These are phyloP conservation scores for Caenorhabditis sp. DNA, from an alignment of 2,888 invertebrate genomes.

Conservation along the genomic window DNA sequence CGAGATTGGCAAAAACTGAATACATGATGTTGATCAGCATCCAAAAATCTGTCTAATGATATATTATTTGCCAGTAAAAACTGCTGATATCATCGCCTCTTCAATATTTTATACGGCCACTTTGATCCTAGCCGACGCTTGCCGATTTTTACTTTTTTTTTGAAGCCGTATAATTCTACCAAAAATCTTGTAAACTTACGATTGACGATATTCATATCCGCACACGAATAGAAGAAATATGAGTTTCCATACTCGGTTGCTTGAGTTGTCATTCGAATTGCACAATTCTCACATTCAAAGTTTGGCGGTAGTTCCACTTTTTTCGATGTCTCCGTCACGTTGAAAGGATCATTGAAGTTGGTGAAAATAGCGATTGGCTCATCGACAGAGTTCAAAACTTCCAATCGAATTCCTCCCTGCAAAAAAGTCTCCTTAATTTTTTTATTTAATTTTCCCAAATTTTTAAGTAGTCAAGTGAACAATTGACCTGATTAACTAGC, in stretches of 20 bases:
- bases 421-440: too few relatives aligned
- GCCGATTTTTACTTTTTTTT: too few relatives aligned
- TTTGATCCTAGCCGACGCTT: too few relatives aligned
- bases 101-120: too few relatives aligned
- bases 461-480: constrained; percentile 1
- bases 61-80: too few relatives aligned
- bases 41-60: too few relatives aligned
- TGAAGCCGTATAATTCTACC: too few relatives aligned
- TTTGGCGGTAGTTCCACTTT: constrained; percentile 83
- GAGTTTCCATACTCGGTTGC: constrained; percentile 87
- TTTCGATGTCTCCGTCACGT: constrained; percentile 79
- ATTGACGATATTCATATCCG: constrained; percentile 78
- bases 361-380: constrained; percentile 85
- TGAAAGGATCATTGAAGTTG: constrained; percentile 52
- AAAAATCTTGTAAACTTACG: too few relatives aligned
- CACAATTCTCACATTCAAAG: constrained; percentile 87
- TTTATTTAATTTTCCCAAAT: too few relatives aligned
- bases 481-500: constrained; percentile 6
- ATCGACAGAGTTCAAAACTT: constrained; percentile 85
- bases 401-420: constrained; percentile 89
- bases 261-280: constrained; percentile 85
- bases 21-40: too few relatives aligned
- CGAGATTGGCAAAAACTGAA: too few relatives aligned
- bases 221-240: constrained; percentile 93
- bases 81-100: too few relatives aligned